Evolutionary conservation across 2,888 invertebrate species (phyloP).

Genomic region (Morpho helenor): DNA sequence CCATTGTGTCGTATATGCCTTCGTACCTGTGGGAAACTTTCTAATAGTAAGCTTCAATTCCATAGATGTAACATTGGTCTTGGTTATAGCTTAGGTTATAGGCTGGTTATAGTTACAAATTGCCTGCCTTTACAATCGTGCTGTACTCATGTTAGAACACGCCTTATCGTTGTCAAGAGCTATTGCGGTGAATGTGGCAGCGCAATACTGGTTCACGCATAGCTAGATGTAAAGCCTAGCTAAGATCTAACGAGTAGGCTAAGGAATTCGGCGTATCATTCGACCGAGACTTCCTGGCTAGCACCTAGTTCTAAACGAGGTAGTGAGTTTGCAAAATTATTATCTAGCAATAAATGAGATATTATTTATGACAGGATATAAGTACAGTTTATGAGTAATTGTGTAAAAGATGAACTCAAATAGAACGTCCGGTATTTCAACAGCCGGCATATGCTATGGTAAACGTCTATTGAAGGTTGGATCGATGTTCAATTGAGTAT

Average conservation of each 20-base stretch:
- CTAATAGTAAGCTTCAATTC: not conserved
- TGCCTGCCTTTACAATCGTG: slow-evolving; percentile 7
- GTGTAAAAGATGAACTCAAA: too few species aligned
- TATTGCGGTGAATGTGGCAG: slow-evolving; percentile 16
- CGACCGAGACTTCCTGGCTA: too few species aligned
- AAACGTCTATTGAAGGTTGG: too few species aligned
- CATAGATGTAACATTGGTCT: not conserved
- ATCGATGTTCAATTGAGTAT: too few species aligned
- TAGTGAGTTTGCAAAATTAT: too few species aligned
- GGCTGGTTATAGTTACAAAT: not conserved
- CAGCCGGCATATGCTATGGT: too few species aligned
- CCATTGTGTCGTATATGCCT: not conserved
- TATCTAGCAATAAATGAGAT: too few species aligned
- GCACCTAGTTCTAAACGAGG: too few species aligned
- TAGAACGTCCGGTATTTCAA: too few species aligned
- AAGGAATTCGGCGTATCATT: not conserved
- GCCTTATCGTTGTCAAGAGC: slow-evolving; percentile 18
- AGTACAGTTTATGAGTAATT: too few species aligned
- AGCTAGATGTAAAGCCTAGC: not conserved
- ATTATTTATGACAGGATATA: too few species aligned
- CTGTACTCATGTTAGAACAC: slow-evolving; percentile 10
- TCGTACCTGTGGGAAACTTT: slow-evolving; percentile 1
- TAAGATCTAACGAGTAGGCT: not conserved
- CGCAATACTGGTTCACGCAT: slow-evolving; percentile 5
- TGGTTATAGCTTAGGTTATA: slow-evolving; percentile 1